Evolutionary conservation across 2,888 invertebrate species (phyloP).

Genomic region (Acleris emargana): DNA sequence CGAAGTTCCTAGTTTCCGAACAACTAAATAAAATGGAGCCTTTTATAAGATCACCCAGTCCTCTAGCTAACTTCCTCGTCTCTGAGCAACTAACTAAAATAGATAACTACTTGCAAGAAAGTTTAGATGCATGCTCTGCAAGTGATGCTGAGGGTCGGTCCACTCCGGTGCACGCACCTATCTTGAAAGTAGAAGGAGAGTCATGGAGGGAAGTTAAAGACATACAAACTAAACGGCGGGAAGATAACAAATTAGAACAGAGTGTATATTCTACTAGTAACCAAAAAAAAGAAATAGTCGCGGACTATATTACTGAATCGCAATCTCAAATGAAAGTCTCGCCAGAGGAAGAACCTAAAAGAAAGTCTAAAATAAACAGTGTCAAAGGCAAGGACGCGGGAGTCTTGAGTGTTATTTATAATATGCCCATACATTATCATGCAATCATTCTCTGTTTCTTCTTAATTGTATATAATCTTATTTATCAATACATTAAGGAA

Average conservation of each 20-base stretch:
- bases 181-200: slow-evolving; percentile 43
- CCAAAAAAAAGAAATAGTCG: slow-evolving; percentile 38
- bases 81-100: slow-evolving; percentile 75
- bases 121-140: slow-evolving; percentile 65
- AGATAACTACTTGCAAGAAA: slow-evolving; percentile 73
- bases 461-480: slow-evolving; percentile 80
- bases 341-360: slow-evolving; percentile 42
- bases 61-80: slow-evolving; percentile 64
- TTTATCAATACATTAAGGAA: slow-evolving; percentile 78
- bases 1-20: slow-evolving; percentile 34
- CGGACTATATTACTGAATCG: slow-evolving; percentile 39
- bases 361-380: slow-evolving; percentile 61
- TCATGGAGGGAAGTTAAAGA: slow-evolving; percentile 40
- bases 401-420: slow-evolving; percentile 69
- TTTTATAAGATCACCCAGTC: slow-evolving; percentile 57
- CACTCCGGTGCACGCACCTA: slow-evolving; percentile 42
- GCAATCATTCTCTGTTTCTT: slow-evolving; percentile 78
- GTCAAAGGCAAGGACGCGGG: slow-evolving; percentile 60
- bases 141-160: slow-evolving; percentile 43
- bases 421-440: slow-evolving; percentile 81
- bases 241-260: slow-evolving; percentile 43
- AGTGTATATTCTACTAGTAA: slow-evolving; percentile 41
- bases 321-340: slow-evolving; percentile 32
- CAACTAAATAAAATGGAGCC: slow-evolving; percentile 46
- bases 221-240: slow-evolving; percentile 32